Base-by-base conservation (phyloP, 1,140 invertebrate species). In the Agrypnia vestita region DNA sequence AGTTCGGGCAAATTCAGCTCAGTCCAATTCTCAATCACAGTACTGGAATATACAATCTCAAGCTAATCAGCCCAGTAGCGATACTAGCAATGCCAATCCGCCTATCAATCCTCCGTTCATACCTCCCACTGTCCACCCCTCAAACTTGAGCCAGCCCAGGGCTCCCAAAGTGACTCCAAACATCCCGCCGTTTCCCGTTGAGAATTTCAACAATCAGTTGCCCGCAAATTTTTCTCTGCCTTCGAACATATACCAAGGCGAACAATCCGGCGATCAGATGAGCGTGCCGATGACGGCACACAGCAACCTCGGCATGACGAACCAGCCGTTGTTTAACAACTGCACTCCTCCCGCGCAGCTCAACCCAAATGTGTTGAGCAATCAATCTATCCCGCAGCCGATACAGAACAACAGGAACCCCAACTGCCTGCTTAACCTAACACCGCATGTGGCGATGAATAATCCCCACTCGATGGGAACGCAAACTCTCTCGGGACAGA, bases 391-490 rank as follows among this genome's bases (percentile, higher is more conserved):
- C 17, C 67, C 74, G n/a, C 78, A 73, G 51, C 64, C 78, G 21
- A 79, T 79, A 59, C 80, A 73, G 43, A 80, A 82, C 53, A 83
- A 83, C 61, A 76, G 76, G 51, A 83, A 83, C 67, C 46, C 67
- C 3, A 77, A 77, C 56, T 67, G 74, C 49, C 56, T 76, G 46
- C 49, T 81, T 46, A 80, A 80, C 71, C 43, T 82, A 43, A 43
- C 75, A 62, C 67, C 78, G 61, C 76, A 74, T 61, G 46, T 59
- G 67, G 51, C 64, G 15, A 56, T 75, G 43, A 73, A 55, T 72
- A 76, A 59, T 76, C 47, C 71, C n/a, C 76, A 78, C 44, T n/a
- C 72, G 6, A 79, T 79, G 11, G 62, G 61, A 1, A 62, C 53
- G 13, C 78, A 79, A 64, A 46, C 79, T 47, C 44, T 73, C 15